Evolutionary conservation across 2,888 invertebrate genomes (phyloP).

Genomic region (Frankliniella fusca): DNA sequence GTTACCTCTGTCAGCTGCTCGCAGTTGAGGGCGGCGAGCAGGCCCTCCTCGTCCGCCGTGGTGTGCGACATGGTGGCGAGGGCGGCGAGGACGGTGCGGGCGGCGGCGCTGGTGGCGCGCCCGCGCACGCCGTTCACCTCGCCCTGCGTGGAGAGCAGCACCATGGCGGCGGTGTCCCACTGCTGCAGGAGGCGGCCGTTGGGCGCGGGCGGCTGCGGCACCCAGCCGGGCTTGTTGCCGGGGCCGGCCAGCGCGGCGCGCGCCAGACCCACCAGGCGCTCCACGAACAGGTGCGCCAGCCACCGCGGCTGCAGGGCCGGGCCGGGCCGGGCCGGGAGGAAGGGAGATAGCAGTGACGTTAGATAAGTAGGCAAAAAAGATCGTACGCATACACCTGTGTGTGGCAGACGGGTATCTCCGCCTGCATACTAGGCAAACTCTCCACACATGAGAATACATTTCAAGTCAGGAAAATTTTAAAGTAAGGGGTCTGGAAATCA

Average conservation of each 20-base stretch:
- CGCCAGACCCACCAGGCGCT: not conserved
- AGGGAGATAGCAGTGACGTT: too few relatives aligned
- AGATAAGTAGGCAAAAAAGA: too few relatives aligned
- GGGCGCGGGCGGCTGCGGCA: not conserved
- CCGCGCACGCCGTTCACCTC: not conserved
- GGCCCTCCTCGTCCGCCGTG: not conserved
- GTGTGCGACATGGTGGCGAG: not conserved
- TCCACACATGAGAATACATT: too few relatives aligned
- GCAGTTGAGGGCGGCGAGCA: not conserved
- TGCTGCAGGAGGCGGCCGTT: not conserved
- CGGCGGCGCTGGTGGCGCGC: not conserved
- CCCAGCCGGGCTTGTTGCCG: not conserved
- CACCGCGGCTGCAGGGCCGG: not conserved
- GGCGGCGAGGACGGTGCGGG: not conserved
- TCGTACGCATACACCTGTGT: too few relatives aligned
- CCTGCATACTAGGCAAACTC: too few relatives aligned
- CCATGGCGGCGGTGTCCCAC: conserved; percentile 9
- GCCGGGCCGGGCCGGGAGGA: too few relatives aligned
- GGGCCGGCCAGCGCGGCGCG: not conserved
- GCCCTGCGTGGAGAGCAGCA: not conserved
- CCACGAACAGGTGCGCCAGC: not conserved
- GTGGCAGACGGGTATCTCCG: too few relatives aligned
- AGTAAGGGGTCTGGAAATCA: too few relatives aligned
- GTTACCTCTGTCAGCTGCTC: not conserved
- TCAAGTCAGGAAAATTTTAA: too few relatives aligned